A percentile compares a stretch with the other conserved stretches of the same genome.
phyloP scores from a whole-genome alignment of 2,797 vertebrate species.

The Galagoides demidoff region DNA sequence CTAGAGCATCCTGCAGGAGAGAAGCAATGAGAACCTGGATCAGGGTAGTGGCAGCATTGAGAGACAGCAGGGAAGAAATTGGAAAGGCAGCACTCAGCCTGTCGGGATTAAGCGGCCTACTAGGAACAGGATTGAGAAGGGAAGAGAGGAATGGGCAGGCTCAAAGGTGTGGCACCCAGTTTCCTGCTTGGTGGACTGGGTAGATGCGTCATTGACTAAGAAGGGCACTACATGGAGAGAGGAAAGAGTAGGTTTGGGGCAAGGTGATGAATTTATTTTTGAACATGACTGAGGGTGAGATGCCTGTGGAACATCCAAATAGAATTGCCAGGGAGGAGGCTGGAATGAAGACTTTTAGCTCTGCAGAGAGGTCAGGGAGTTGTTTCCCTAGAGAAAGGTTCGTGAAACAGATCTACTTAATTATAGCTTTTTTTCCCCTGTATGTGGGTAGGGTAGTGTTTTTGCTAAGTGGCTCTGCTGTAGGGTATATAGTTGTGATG shows the following conservation, averaged over 20 bases:
- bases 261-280: not conserved
- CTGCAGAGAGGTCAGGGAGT: not conserved
- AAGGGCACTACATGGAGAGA: not conserved
- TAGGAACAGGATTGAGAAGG: not conserved
- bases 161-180: not conserved
- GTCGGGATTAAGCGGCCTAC: not conserved
- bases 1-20: not conserved
- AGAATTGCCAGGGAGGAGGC: not conserved
- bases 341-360: not conserved
- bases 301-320: not conserved
- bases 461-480: not conserved
- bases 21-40: not conserved
- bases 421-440: not conserved
- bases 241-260: not conserved
- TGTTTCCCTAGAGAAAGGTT: slow-evolving; percentile 23
- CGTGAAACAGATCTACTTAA: not conserved
- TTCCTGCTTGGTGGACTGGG: not conserved
- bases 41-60: not conserved
- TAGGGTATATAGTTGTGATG: not conserved
- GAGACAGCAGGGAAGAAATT: not conserved
- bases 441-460: not conserved
- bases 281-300: not conserved
- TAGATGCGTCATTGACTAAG: not conserved
- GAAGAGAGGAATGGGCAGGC: not conserved
- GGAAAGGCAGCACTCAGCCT: not conserved